Base-by-base conservation (phyloP, 1,140 invertebrate genomes). In the Sweltsa coloradensis region DNA sequence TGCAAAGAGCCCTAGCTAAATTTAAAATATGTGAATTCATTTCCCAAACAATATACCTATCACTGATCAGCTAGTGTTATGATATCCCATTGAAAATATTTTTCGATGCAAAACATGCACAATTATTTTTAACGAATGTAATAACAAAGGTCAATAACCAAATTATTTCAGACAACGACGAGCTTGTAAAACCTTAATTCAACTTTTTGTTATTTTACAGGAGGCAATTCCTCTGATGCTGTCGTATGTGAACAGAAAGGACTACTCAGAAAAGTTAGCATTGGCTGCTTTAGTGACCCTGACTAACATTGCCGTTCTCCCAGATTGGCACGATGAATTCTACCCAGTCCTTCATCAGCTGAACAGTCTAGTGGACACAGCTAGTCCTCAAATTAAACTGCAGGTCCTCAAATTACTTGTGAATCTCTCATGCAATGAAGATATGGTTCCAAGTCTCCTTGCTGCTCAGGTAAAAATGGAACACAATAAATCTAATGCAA, bases 401-500 rank as follows among this genome's bases (percentile, higher is more conserved):
- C 75, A 80, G 54, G 65, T 74, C 11, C 57, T 78, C 0, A 73
- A 75, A 55, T 59, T 81, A 22, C 64, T 81, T n/a, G 75, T 79
- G 34, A 81, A 81, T 60, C 60, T 81, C 3, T 76, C 76, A 3
- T 75, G 72, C 51, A 79, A 78, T 60, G 63, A 70, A 53, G 70
- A 76, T 44, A 71, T 79, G 65, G 68, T 81, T 14, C 76, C 75
- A 13, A 68, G 72, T 53, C 59, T 81, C 21, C 57, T 81, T 36
- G 75, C 75, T 50, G 75, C 76, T 43, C 73, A 79, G 70, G 78
- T 79, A 61, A 43, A 5, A n/a, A n/a, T n/a, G n/a, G n/a, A n/a
- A n/a, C n/a, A n/a, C n/a, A n/a, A n/a, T n/a, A n/a, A n/a, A n/a
- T n/a, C n/a, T n/a, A n/a, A n/a, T n/a, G n/a, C n/a, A n/a, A n/a